Evolutionary conservation across 2,888 invertebrate species (phyloP).

Genomic region (Cyrtodaria siliqua): DNA sequence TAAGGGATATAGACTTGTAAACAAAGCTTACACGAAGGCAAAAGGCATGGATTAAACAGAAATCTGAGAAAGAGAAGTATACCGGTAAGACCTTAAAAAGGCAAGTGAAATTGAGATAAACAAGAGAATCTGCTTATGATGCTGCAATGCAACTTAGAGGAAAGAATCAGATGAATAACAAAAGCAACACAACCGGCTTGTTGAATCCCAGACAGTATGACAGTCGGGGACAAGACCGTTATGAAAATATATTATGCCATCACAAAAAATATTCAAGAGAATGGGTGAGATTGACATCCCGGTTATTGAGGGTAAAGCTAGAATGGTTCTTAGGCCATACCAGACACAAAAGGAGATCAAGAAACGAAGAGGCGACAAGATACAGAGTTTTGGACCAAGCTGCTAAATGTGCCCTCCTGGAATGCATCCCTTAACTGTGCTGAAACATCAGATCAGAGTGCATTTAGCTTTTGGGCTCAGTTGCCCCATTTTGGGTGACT

Average conservation of each 20-base stretch:
- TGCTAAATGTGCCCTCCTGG: constrained; percentile 84
- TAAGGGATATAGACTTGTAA: too few species aligned
- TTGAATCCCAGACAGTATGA: constrained; percentile 67
- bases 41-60: too few species aligned
- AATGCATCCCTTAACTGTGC: constrained; percentile 85
- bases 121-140: constrained; percentile 65
- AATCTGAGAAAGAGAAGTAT: too few species aligned
- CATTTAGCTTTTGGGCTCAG: constrained; percentile 87
- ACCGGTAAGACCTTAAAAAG: too few species aligned
- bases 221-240: constrained; percentile 81
- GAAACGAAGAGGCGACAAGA: constrained; percentile 62
- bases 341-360: constrained; percentile 58
- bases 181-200: constrained; percentile 43
- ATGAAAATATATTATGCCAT: constrained; percentile 86
- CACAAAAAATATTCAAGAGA: constrained; percentile 86
- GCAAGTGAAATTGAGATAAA: background rate
- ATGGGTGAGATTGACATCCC: constrained; percentile 87
- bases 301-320: constrained; percentile 83
- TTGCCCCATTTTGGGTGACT: constrained; percentile 88
- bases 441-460: constrained; percentile 88
- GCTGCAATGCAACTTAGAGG: constrained; percentile 69
- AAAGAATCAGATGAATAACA: constrained; percentile 42
- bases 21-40: too few species aligned
- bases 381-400: constrained; percentile 83
- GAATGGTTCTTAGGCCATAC: constrained; percentile 72